phyloP scores from a whole-genome alignment of 1,140 invertebrate species.

The Latrodectus geometricus region DNA sequence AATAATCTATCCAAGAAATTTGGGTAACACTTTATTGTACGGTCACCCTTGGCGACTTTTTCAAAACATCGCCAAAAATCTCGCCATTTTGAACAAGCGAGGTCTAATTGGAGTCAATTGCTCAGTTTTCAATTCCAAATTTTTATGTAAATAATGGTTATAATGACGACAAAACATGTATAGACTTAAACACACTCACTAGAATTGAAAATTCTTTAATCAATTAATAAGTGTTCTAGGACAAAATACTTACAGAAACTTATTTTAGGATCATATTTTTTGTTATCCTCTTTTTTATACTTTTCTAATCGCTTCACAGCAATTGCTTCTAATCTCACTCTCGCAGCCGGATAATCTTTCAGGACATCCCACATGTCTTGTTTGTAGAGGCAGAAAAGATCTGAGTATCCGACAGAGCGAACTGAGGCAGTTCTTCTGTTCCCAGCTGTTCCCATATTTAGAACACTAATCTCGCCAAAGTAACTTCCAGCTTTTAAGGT shows the following conservation, averaged over 20 bases:
- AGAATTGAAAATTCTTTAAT: too few species aligned
- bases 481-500: conserved; percentile 97
- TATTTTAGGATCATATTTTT: conserved; percentile 71
- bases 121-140: too few species aligned
- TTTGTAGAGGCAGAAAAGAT: conserved; percentile 98
- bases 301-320: conserved; percentile 96
- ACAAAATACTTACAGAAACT: not conserved
- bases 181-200: too few species aligned
- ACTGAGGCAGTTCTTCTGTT: conserved; percentile 97
- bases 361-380: conserved; percentile 98
- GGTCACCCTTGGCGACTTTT: too few species aligned
- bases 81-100: too few species aligned
- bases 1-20: too few species aligned
- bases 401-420: conserved; percentile 96
- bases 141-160: too few species aligned
- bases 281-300: conserved; percentile 91
- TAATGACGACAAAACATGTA: too few species aligned
- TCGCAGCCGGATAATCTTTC: conserved; percentile 96
- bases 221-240: not conserved
- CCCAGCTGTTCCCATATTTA: conserved; percentile 99
- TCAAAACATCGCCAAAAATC: too few species aligned
- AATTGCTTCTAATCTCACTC: conserved; percentile 95
- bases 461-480: conserved; percentile 99
- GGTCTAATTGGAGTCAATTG: too few species aligned
- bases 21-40: too few species aligned